A percentile compares a stretch with the other conserved stretches of the same genome.
Conservation (phyloP, 2,797 vertebrate species). For the Ataeniobius toweri region DNA sequence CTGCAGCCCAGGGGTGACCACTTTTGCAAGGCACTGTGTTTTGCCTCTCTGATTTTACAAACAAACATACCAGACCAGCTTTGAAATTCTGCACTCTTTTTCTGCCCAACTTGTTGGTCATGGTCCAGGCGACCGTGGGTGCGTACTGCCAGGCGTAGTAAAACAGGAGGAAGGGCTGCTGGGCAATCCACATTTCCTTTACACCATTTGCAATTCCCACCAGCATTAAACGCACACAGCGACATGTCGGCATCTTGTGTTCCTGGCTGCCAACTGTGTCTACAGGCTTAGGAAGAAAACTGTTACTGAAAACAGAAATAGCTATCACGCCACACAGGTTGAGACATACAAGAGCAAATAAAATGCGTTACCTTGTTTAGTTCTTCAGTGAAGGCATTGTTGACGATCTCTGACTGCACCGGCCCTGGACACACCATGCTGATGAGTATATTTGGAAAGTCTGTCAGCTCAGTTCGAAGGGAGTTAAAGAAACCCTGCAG, state of each 20-base stretch:
- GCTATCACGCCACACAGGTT: neutral
- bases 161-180: slow-evolving; percentile 86
- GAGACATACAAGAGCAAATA: neutral
- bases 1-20: no score
- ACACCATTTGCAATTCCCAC: slow-evolving; percentile 85
- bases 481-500: slow-evolving; percentile 92
- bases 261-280: slow-evolving; percentile 74
- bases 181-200: slow-evolving; percentile 91
- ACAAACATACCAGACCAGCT: slow-evolving; percentile 85
- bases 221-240: slow-evolving; percentile 88
- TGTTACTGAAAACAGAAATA: slow-evolving; percentile 5
- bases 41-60: neutral
- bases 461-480: slow-evolving; percentile 84
- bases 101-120: slow-evolving; percentile 80
- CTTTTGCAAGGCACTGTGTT: neutral
- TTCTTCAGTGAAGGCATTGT: slow-evolving; percentile 87
- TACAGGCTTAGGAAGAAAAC: slow-evolving; percentile 70
- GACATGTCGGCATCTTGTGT: slow-evolving; percentile 89
- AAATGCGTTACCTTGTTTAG: slow-evolving; percentile 80
- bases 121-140: slow-evolving; percentile 86
- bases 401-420: slow-evolving; percentile 88
- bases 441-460: slow-evolving; percentile 86
- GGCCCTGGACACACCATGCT: slow-evolving; percentile 91
- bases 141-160: slow-evolving; percentile 91
- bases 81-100: slow-evolving; percentile 91